These are phyloP conservation scores for Arge pagana DNA, from an alignment of 2,888 invertebrate species.

Conservation along the genomic window DNA sequence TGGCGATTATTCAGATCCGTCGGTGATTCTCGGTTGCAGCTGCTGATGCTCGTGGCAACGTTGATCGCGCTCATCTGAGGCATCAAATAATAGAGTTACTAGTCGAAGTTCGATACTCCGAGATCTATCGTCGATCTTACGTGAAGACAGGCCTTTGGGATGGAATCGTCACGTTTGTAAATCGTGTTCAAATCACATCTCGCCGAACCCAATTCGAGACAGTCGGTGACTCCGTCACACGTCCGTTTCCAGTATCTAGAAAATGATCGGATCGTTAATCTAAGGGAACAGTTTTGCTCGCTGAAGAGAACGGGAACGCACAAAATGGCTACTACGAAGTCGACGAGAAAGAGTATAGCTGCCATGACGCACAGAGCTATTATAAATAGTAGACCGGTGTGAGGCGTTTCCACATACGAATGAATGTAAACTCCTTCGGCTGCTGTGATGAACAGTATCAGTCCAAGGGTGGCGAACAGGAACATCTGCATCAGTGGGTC, in stretches of 20 bases:
- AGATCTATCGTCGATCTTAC: not conserved
- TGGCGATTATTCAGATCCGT: slow-evolving; percentile 9
- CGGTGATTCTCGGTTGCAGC: slow-evolving; percentile 20
- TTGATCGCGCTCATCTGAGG: slow-evolving; percentile 18
- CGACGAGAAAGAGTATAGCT: slow-evolving; percentile 40
- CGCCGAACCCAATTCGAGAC: slow-evolving; percentile 15
- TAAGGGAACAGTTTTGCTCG: slow-evolving; percentile 6
- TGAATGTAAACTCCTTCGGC: slow-evolving; percentile 30
- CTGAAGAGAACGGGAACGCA: slow-evolving; percentile 34
- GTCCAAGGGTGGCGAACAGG: slow-evolving; percentile 41
- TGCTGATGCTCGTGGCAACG: slow-evolving; percentile 44
- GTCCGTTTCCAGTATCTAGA: slow-evolving; percentile 32
- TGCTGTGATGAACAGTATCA: slow-evolving; percentile 38
- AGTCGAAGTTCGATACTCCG: not conserved
- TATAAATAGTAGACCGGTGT: slow-evolving; percentile 30
- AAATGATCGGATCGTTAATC: not conserved
- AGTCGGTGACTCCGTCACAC: slow-evolving; percentile 26
- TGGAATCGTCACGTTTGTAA: not conserved
- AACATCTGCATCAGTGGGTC: slow-evolving; percentile 38
- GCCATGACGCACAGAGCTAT: slow-evolving; percentile 36
- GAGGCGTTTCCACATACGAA: not conserved
- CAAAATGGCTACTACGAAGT: slow-evolving; percentile 38
- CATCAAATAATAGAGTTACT: not conserved
- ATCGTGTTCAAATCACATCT: not conserved
- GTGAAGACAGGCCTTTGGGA: not conserved